Percentiles rank a stretch among this genome's conserved stretches.
phyloP scores from a whole-genome alignment of 23 tunicate genomes.

The Botrylloides violaceus region DNA sequence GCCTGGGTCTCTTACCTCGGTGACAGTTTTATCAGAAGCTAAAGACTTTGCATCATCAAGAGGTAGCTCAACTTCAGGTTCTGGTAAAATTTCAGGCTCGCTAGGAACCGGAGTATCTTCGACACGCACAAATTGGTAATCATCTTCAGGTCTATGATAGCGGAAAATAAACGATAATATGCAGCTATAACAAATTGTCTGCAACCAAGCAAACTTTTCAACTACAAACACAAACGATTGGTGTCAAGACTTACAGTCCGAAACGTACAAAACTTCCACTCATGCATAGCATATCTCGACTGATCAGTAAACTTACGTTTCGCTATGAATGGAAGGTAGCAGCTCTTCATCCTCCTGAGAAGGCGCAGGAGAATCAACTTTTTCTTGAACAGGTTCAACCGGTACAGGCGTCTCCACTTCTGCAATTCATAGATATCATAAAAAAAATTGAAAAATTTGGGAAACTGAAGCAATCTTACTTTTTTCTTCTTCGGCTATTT shows the following conservation, averaged over 20 bases:
- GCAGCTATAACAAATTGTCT: too few species aligned
- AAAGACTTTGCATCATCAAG: constrained; percentile 68
- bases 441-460: too few species aligned
- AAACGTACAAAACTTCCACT: too few species aligned
- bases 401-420: background rate
- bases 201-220: too few species aligned
- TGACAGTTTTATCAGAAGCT: constrained; percentile 35
- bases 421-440: background rate
- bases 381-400: background rate
- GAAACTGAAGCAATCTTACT: too few species aligned
- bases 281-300: too few species aligned
- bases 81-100: constrained; percentile 15
- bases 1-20: constrained; percentile 3
- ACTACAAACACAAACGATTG: too few species aligned
- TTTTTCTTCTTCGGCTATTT: too few species aligned
- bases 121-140: constrained; percentile 61
- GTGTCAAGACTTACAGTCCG: too few species aligned
- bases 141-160: constrained; percentile 59
- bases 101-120: constrained; percentile 63
- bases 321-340: background rate
- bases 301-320: background rate
- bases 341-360: background rate
- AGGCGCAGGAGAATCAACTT: background rate
- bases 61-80: constrained; percentile 22
- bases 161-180: background rate